Evolutionary conservation across 2,797 vertebrate genomes (phyloP).

Genomic region (Sebastolobus alascanus): DNA sequence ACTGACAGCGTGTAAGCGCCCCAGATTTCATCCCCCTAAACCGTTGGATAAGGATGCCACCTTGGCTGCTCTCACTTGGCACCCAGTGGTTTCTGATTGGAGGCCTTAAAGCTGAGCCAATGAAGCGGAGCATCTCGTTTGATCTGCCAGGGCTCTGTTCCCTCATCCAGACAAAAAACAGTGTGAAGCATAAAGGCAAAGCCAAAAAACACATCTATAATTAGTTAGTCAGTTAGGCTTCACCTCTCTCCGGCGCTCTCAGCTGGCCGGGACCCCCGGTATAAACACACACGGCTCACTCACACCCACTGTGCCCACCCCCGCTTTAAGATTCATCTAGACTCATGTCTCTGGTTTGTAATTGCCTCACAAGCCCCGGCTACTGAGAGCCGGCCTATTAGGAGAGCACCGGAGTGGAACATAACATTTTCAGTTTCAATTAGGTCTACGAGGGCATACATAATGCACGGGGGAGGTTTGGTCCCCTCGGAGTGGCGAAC

Average conservation of each 20-base stretch:
- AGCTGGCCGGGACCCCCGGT: conserved; percentile 37
- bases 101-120: conserved; percentile 58
- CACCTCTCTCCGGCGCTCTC: conserved; percentile 50
- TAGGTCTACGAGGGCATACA: conserved; percentile 83
- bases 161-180: conserved; percentile 55
- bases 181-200: conserved; percentile 54
- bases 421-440: conserved; percentile 90
- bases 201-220: conserved; percentile 69
- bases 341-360: conserved; percentile 67
- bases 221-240: conserved; percentile 64
- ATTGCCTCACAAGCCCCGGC: conserved; percentile 79
- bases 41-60: conserved; percentile 61
- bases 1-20: conserved; percentile 36
- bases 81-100: conserved; percentile 60
- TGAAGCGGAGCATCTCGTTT: conserved; percentile 60
- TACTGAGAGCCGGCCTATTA: conserved; percentile 82
- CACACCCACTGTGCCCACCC: conserved; percentile 28
- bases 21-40: conserved; percentile 59
- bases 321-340: conserved; percentile 50
- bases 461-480: conserved; percentile 80
- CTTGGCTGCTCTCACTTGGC: conserved; percentile 66
- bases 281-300: conserved; percentile 36
- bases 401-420: conserved; percentile 81
- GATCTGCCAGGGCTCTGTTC: conserved; percentile 65
- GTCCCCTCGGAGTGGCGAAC: conserved; percentile 68